Conservation (phyloP, 2,113 vertebrate species). For the Crypturellus undulatus region DNA sequence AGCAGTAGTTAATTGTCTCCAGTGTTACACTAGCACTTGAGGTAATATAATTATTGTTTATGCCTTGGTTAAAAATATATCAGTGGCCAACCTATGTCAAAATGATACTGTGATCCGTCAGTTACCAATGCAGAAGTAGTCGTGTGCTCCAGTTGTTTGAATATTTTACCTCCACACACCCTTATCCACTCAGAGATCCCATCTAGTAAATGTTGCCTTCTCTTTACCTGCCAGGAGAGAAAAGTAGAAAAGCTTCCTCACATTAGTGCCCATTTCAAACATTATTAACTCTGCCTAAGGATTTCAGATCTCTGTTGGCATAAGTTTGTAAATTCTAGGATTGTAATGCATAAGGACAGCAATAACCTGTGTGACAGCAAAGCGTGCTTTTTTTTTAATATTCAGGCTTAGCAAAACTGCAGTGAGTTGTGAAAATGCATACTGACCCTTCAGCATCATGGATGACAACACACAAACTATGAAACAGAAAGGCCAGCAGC, state of each 20-base stretch:
- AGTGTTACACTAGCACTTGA: conserved; percentile 1
- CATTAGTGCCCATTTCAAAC: not conserved
- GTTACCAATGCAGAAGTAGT: not conserved
- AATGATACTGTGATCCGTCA: not conserved
- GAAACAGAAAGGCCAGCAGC: not conserved
- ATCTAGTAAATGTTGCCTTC: not conserved
- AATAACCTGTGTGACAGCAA: not conserved
- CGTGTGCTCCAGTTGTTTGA: not conserved
- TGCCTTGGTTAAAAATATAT: not conserved
- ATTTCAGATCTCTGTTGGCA: not conserved
- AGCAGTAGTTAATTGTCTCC: conserved; percentile 26
- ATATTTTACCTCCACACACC: not conserved
- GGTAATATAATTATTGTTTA: conserved; percentile 9
- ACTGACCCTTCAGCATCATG: not conserved
- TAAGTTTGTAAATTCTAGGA: not conserved
- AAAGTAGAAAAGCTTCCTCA: not conserved
- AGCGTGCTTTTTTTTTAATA: not conserved
- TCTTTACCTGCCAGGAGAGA: not conserved
- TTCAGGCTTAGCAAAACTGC: not conserved
- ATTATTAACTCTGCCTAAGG: not conserved
- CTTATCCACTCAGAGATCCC: not conserved
- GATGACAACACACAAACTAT: not conserved
- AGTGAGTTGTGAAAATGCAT: not conserved
- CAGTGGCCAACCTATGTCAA: not conserved
- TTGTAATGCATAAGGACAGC: not conserved